Base-by-base conservation (phyloP, 1,140 invertebrate species). In the Nephila pilipes region DNA sequence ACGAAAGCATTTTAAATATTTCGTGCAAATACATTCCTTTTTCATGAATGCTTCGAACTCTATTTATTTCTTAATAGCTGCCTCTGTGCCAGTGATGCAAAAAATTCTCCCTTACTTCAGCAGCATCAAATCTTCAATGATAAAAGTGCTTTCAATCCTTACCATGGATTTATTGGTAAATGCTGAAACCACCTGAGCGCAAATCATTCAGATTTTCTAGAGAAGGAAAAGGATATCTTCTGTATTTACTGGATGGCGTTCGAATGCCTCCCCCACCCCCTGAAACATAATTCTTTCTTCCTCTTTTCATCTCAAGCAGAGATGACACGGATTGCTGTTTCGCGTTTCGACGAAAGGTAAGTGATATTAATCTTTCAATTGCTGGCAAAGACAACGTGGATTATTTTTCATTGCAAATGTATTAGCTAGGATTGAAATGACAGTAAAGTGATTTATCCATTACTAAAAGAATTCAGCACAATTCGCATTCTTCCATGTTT, bases 171-270 rank as follows among this genome's bases (percentile, higher is more conserved):
- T 87, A 87, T 87, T 54, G 85, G 85, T 60, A 32, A 87, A 60
- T 87, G 85, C 57, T 87, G 55, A 58, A 87, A 60, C 85, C 85
- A 87, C 85, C 85, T 87, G 85, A 87, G 85, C 85, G 85, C 85
- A 60, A 58, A 83, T 83, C 46, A 83, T 83, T 83, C 81, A 83
- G 81, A 83, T 83, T 83, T 57, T 55, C 38, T 8, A 6, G 69
- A 29, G 69, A 16, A 18, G 81, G 81, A 83, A 83, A 83, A 57
- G 46, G 81, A 57, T 83, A 83, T 54, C 81, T 83, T 55, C 46
- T 75, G 69, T 75, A 75, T 75, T 75, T 75, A 75, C 69, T 75
- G 69, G 32, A 32, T 75, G 5, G 25, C 29, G 46, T 46, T 46
- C 46, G 5, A 46, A 32, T 32, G 32, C 69, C 32, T 75, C 32